These are phyloP conservation scores for Apis dorsata DNA, from an alignment of 1,140 invertebrate genomes.

Conservation along the genomic window DNA sequence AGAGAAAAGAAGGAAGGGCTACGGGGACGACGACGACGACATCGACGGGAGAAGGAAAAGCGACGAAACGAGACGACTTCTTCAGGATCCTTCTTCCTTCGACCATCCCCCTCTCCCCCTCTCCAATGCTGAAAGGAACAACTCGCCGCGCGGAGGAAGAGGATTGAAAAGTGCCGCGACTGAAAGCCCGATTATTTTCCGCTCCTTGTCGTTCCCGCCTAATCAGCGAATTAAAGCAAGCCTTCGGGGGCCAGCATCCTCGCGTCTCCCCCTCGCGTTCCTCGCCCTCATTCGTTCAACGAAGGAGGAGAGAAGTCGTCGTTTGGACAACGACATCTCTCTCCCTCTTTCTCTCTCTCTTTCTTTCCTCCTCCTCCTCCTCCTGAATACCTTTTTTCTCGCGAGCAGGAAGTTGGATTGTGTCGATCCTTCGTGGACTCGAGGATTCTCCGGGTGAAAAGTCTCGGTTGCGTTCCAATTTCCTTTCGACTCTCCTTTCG, in stretches of 20 bases:
- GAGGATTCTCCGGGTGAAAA: slow-evolving; percentile 40
- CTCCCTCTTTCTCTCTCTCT: neutral
- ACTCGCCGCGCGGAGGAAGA: slow-evolving; percentile 59
- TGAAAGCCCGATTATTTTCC: slow-evolving; percentile 77
- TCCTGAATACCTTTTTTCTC: too few species aligned
- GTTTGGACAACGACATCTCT: neutral
- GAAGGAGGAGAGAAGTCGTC: neutral
- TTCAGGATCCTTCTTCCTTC: slow-evolving; percentile 36
- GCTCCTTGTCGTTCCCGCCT: slow-evolving; percentile 73
- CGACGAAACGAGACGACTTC: slow-evolving; percentile 27
- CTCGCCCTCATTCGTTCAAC: slow-evolving; percentile 2
- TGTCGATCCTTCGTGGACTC: slow-evolving; percentile 38
- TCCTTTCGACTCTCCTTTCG: slow-evolving; percentile 10
- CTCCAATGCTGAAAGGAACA: slow-evolving; percentile 58
- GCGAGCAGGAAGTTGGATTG: slow-evolving; percentile 56
- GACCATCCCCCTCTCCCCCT: neutral
- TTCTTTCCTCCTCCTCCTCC: neutral
- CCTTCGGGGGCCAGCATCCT: slow-evolving; percentile 61
- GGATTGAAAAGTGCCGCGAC: slow-evolving; percentile 72
- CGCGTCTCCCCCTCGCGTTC: neutral
- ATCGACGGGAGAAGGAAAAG: slow-evolving; percentile 32
- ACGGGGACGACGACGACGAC: slow-evolving; percentile 19
- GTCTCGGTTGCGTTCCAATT: slow-evolving; percentile 46
- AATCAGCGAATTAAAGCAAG: slow-evolving; percentile 78
- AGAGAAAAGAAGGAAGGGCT: slow-evolving; percentile 8